A percentile compares a stretch with the other conserved stretches of the same genome.
These are phyloP conservation scores for Pocillopora grandis DNA, from an alignment of 92 coral and sea anemone species.

Conservation along the genomic window DNA sequence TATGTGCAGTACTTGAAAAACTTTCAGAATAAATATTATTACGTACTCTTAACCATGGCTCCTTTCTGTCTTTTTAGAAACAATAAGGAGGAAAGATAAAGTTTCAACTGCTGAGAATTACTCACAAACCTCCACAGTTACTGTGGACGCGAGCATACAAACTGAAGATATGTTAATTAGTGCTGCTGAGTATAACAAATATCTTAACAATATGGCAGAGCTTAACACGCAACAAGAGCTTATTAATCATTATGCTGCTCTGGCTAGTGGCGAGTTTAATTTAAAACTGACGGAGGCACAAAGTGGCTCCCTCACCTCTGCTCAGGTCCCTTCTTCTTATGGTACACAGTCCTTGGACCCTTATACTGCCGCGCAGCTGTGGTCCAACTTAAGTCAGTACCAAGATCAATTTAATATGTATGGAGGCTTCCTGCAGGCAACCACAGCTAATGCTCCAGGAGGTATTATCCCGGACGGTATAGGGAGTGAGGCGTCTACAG, in stretches of 20 bases:
- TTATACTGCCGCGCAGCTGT: constrained; percentile 30
- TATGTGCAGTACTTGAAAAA: neutral
- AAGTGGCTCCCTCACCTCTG: neutral
- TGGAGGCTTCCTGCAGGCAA: constrained; percentile 29
- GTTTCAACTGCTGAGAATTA: constrained; percentile 17
- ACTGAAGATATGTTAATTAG: constrained; percentile 23
- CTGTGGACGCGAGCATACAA: constrained; percentile 23
- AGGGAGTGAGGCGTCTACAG: neutral
- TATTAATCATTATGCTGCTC: constrained; percentile 17
- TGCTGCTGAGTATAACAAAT: constrained; percentile 13
- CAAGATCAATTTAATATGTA: constrained; percentile 20
- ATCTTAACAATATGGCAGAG: constrained; percentile 12
- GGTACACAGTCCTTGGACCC: constrained; percentile 28
- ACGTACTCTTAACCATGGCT: neutral
- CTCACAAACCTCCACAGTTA: constrained; percentile 5
- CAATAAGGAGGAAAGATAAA: neutral
- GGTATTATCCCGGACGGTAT: constrained; percentile 7
- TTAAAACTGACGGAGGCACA: constrained; percentile 11
- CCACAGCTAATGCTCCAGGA: neutral
- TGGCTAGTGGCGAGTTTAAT: constrained; percentile 8
- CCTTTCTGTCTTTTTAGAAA: neutral
- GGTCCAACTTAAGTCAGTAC: constrained; percentile 34
- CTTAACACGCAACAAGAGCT: constrained; percentile 29
- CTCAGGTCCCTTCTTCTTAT: constrained; percentile 21
- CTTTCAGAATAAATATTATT: neutral